Conservation (phyloP, 2,888 invertebrate species). For the Leptinotarsa tumamoca region DNA sequence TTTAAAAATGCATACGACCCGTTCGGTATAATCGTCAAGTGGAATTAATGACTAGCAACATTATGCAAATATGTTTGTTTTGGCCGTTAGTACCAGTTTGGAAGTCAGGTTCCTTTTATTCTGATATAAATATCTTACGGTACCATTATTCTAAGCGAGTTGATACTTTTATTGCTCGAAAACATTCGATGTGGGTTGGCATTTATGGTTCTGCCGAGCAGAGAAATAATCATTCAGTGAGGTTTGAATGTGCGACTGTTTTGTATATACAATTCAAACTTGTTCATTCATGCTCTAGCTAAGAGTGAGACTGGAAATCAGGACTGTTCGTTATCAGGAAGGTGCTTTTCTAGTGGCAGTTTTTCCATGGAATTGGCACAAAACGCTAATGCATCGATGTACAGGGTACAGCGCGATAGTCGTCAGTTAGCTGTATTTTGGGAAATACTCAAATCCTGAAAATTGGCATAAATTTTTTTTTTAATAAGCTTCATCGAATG, state of each 20-base stretch:
- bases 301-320: not conserved
- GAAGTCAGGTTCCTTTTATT: constrained; percentile 58
- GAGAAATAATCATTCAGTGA: constrained; percentile 33
- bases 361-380: too few species aligned
- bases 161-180: constrained; percentile 55
- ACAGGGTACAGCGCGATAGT: too few species aligned
- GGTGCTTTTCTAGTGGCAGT: too few species aligned
- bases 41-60: constrained; percentile 53
- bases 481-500: too few species aligned
- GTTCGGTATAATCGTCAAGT: constrained; percentile 13
- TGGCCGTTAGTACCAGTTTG: constrained; percentile 53
- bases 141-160: constrained; percentile 37
- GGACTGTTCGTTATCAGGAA: not conserved
- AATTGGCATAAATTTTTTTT: too few species aligned
- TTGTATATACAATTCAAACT: not conserved
- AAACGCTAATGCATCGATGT: too few species aligned
- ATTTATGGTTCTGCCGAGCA: constrained; percentile 52
- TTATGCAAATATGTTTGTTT: constrained; percentile 61
- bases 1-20: constrained; percentile 10
- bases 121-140: constrained; percentile 57
- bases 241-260: not conserved
- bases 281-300: not conserved
- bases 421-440: too few species aligned
- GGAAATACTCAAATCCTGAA: too few species aligned
- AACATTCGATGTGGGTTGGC: constrained; percentile 56